These are phyloP conservation scores for Ophion ellenae DNA, from an alignment of 2,888 invertebrate species.

Conservation along the genomic window DNA sequence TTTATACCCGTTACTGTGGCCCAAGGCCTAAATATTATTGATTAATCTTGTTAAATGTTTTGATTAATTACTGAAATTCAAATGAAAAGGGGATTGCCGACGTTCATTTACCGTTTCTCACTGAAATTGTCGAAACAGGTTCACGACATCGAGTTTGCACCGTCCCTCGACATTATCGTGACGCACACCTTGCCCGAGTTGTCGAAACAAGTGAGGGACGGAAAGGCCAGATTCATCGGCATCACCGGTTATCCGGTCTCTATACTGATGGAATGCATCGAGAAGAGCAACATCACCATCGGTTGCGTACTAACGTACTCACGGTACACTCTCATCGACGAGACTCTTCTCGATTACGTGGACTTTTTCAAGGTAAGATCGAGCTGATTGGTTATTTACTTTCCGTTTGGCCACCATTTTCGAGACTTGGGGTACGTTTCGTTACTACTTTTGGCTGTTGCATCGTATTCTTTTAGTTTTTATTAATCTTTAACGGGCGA, in stretches of 20 bases:
- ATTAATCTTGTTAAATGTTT: too few species aligned
- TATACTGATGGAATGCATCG: conserved; percentile 90
- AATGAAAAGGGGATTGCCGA: background rate
- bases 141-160: conserved; percentile 96
- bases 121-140: conserved; percentile 85
- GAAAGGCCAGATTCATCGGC: conserved; percentile 92
- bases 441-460: too few species aligned
- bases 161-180: conserved; percentile 89
- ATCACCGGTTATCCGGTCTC: conserved; percentile 94
- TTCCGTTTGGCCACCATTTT: too few species aligned
- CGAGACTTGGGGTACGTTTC: too few species aligned
- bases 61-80: background rate
- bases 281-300: conserved; percentile 87
- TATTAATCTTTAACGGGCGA: too few species aligned
- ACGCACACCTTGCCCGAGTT: conserved; percentile 95
- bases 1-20: too few species aligned
- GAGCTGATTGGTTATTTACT: background rate
- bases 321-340: conserved; percentile 92
- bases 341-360: conserved; percentile 89
- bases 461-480: too few species aligned
- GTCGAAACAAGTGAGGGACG: conserved; percentile 89
- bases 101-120: background rate
- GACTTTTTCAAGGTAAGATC: conserved; percentile 89
- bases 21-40: background rate
- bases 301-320: conserved; percentile 91